Evolutionary conservation across 2,888 invertebrate species (phyloP).

Genomic region (Caenorhabditis parvicauda): DNA sequence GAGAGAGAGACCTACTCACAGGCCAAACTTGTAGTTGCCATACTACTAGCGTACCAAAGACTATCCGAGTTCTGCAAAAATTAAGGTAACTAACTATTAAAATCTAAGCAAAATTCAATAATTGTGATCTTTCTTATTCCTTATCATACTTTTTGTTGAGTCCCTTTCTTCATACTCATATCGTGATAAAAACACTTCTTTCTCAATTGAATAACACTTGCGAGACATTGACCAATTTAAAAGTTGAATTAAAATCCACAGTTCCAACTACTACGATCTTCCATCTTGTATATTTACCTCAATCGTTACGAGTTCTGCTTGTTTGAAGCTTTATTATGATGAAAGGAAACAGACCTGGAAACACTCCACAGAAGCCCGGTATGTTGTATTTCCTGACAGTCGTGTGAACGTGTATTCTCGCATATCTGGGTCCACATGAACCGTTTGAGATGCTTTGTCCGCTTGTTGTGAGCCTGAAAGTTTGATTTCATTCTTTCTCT

Average conservation of each 20-base stretch:
- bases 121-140: not conserved
- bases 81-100: not conserved
- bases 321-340: not conserved
- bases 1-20: slow-evolving; percentile 16
- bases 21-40: slow-evolving; percentile 43
- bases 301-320: not conserved
- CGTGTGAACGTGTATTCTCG: slow-evolving; percentile 31
- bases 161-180: not conserved
- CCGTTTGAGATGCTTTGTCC: slow-evolving; percentile 20
- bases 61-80: slow-evolving; percentile 26
- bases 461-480: slow-evolving; percentile 29
- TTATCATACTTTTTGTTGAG: not conserved
- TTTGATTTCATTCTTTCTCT: not conserved
- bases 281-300: slow-evolving; percentile 4
- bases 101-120: not conserved
- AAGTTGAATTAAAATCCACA: too few relatives aligned
- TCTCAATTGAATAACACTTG: too few relatives aligned
- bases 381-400: slow-evolving; percentile 44
- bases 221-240: too few relatives aligned
- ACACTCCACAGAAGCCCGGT: slow-evolving; percentile 41
- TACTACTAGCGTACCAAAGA: slow-evolving; percentile 43
- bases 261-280: not conserved
- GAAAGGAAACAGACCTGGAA: slow-evolving; percentile 23
- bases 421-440: slow-evolving; percentile 11
- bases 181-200: too few relatives aligned